Conservation (phyloP, 2,113 vertebrate species). For the Scolopax mira region DNA sequence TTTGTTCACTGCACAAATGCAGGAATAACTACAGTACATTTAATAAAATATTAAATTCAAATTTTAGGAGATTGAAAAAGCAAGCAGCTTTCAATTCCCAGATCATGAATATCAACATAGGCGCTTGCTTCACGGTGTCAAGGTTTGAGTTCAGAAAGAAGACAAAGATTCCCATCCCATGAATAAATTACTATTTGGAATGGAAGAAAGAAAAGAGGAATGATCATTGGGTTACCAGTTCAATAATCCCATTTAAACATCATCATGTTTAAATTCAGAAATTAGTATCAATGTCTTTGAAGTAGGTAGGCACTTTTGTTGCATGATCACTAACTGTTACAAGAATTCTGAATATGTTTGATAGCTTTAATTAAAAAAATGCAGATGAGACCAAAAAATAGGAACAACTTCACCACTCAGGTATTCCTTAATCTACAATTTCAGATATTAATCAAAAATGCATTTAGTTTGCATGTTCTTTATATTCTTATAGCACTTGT, state of each 20-base stretch:
- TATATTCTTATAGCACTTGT: neutral
- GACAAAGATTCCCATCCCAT: constrained; percentile 43
- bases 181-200: constrained; percentile 49
- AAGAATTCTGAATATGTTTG: neutral
- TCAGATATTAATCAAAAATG: neutral
- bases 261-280: neutral
- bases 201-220: neutral
- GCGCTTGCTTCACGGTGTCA: constrained; percentile 34
- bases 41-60: constrained; percentile 54
- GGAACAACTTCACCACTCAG: neutral
- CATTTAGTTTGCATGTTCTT: neutral
- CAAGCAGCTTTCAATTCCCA: constrained; percentile 53
- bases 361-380: neutral
- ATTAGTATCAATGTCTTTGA: neutral
- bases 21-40: neutral
- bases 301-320: neutral
- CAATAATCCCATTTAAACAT: neutral
- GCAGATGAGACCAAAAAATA: neutral
- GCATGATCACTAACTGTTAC: neutral
- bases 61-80: constrained; percentile 21
- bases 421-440: neutral
- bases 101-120: constrained; percentile 58
- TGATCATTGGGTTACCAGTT: neutral
- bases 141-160: constrained; percentile 19
- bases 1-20: neutral